Percentiles rank a stretch among this genome's conserved stretches.
Conservation (phyloP, 92 coral and sea anemone genomes). For the Phymanthus crucifer region DNA sequence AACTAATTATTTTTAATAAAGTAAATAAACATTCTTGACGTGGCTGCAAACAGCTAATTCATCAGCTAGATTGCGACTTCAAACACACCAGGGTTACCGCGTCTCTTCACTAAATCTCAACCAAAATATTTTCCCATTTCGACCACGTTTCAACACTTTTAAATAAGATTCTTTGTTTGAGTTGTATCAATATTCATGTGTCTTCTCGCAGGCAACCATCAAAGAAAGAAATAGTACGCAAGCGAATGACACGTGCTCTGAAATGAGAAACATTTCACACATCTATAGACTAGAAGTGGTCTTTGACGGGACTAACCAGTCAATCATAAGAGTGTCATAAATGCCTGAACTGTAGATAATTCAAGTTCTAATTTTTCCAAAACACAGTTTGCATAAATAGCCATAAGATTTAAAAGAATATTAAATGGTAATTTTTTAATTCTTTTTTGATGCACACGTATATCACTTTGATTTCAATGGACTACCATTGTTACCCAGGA, state of each 20-base stretch:
- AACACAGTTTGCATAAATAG: constrained; percentile 28
- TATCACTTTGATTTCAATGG: too few species aligned
- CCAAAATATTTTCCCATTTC: too few species aligned
- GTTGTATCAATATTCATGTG: too few species aligned
- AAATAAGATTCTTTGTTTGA: too few species aligned
- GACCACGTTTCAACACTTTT: too few species aligned
- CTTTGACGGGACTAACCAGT: neutral
- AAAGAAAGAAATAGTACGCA: neutral
- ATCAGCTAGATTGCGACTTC: too few species aligned
- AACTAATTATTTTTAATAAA: neutral
- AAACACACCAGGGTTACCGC: too few species aligned
- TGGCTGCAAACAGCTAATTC: too few species aligned
- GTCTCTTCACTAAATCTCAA: too few species aligned
- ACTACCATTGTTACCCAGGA: too few species aligned
- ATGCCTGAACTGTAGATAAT: constrained; percentile 21
- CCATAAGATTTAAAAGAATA: constrained; percentile 22
- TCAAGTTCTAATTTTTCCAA: constrained; percentile 28
- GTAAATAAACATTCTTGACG: neutral
- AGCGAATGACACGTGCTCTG: neutral
- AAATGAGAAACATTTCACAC: neutral
- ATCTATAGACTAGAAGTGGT: neutral
- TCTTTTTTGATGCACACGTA: too few species aligned
- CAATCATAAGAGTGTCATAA: neutral
- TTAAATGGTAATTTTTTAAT: constrained; percentile 15
- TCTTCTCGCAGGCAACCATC: too few species aligned